Percentiles rank a stretch among this genome's conserved stretches.
These are phyloP conservation scores for Cotesia congregata DNA, from an alignment of 2,888 invertebrate species.

Conservation along the genomic window DNA sequence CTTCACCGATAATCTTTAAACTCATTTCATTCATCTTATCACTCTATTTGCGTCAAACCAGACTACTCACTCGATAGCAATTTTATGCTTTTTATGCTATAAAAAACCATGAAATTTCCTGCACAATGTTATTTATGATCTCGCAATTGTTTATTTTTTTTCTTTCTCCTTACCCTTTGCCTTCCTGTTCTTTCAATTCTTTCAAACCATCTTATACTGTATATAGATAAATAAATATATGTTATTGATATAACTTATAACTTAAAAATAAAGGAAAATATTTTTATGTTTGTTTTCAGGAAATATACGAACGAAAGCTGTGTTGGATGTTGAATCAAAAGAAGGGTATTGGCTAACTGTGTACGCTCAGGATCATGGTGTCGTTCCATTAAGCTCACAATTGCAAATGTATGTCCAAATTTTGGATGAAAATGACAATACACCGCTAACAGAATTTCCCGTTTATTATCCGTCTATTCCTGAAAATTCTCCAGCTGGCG, in stretches of 20 bases:
- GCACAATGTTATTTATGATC: neutral
- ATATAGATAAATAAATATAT: too few species aligned
- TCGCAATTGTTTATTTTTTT: neutral
- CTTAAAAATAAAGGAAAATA: neutral
- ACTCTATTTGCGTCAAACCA: conserved; percentile 4
- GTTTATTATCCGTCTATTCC: conserved; percentile 86
- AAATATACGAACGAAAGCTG: conserved; percentile 84
- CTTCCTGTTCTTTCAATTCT: neutral
- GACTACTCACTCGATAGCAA: neutral
- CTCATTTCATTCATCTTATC: conserved; percentile 36
- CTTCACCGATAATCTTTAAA: conserved; percentile 30
- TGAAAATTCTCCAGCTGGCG: conserved; percentile 84
- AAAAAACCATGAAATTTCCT: conserved; percentile 10
- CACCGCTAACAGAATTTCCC: conserved; percentile 88
- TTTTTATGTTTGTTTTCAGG: conserved; percentile 73
- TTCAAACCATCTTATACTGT: neutral
- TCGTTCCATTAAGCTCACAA: conserved; percentile 86
- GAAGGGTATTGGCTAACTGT: conserved; percentile 94
- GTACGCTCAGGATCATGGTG: conserved; percentile 92
- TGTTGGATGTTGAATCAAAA: conserved; percentile 90
- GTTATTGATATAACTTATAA: too few species aligned
- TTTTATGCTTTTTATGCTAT: conserved; percentile 6
- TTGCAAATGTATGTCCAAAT: conserved; percentile 88
- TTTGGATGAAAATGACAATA: conserved; percentile 95
- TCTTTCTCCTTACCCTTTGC: neutral